phyloP scores from a whole-genome alignment of 1,140 invertebrate species.

The Ectropis grisescens region DNA sequence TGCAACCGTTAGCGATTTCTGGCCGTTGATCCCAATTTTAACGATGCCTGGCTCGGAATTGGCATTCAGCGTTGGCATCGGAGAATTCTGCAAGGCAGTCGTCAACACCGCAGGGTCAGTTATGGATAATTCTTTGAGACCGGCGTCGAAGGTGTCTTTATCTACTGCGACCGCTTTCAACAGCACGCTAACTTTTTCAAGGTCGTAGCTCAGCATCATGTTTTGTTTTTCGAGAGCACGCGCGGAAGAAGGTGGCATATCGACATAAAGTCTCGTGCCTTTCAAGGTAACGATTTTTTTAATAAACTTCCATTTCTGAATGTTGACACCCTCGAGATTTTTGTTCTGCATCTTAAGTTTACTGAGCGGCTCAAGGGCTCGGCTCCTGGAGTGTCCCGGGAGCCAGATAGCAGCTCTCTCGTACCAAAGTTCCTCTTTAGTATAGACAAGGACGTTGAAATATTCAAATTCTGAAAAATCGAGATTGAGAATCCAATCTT shows the following conservation, averaged over 20 bases:
- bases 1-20: slow-evolving; percentile 21
- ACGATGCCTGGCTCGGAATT: slow-evolving; percentile 21
- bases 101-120: slow-evolving; percentile 6
- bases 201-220: slow-evolving; percentile 48
- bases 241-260: slow-evolving; percentile 48
- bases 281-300: slow-evolving; percentile 40
- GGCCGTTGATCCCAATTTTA: slow-evolving; percentile 33
- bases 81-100: slow-evolving; percentile 10
- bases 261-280: slow-evolving; percentile 49
- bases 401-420: slow-evolving; percentile 59
- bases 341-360: slow-evolving; percentile 53
- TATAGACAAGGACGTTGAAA: slow-evolving; percentile 45
- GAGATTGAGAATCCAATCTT: slow-evolving; percentile 39
- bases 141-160: slow-evolving; percentile 46
- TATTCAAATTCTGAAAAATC: slow-evolving; percentile 34
- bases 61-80: slow-evolving; percentile 28
- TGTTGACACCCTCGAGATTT: slow-evolving; percentile 28
- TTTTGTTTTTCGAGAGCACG: slow-evolving; percentile 36
- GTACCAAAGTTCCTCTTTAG: slow-evolving; percentile 47
- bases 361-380: slow-evolving; percentile 32
- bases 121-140: slow-evolving; percentile 28
- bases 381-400: slow-evolving; percentile 43
- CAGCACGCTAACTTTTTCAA: slow-evolving; percentile 52
- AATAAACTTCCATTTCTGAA: slow-evolving; percentile 56
- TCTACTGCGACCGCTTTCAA: slow-evolving; percentile 47